Percentiles rank a stretch among this genome's conserved stretches.
Evolutionary conservation across 2,113 vertebrate species (phyloP).

Genomic region (Embiotoca jacksoni): DNA sequence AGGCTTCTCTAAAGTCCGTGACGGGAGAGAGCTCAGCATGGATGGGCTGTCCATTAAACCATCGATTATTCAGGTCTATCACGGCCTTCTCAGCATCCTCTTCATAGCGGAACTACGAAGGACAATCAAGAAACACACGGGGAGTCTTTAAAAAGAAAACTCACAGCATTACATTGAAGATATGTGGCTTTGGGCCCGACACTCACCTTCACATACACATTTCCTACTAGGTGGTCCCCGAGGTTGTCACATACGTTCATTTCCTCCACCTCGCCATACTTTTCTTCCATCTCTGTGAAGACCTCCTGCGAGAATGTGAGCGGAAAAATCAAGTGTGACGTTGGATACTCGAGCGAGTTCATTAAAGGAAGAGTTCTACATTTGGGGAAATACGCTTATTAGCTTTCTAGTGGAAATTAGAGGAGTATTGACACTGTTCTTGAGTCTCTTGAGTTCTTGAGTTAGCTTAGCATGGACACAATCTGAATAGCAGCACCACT

Average conservation of each 20-base stretch:
- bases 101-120: slow-evolving; percentile 91
- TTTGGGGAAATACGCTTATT: too few relatives aligned
- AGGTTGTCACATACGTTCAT: slow-evolving; percentile 99
- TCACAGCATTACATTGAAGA: neutral
- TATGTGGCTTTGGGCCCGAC: neutral
- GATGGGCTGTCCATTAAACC: slow-evolving; percentile 98
- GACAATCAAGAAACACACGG: neutral
- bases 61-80: slow-evolving; percentile 97
- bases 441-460: too few relatives aligned
- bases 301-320: slow-evolving; percentile 87
- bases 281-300: slow-evolving; percentile 99
- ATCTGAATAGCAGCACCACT: too few relatives aligned
- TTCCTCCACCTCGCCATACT: slow-evolving; percentile 98
- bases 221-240: slow-evolving; percentile 97
- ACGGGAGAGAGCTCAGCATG: slow-evolving; percentile 98
- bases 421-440: too few relatives aligned
- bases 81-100: slow-evolving; percentile 98
- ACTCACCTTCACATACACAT: slow-evolving; percentile 97
- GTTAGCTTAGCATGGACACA: too few relatives aligned
- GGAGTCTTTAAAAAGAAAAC: neutral
- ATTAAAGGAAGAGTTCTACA: neutral
- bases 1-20: slow-evolving; percentile 99
- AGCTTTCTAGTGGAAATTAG: too few relatives aligned
- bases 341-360: too few relatives aligned
- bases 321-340: neutral